Evolutionary conservation across 1,140 invertebrate species (phyloP).

Genomic region (Sminthurides bifidus): DNA sequence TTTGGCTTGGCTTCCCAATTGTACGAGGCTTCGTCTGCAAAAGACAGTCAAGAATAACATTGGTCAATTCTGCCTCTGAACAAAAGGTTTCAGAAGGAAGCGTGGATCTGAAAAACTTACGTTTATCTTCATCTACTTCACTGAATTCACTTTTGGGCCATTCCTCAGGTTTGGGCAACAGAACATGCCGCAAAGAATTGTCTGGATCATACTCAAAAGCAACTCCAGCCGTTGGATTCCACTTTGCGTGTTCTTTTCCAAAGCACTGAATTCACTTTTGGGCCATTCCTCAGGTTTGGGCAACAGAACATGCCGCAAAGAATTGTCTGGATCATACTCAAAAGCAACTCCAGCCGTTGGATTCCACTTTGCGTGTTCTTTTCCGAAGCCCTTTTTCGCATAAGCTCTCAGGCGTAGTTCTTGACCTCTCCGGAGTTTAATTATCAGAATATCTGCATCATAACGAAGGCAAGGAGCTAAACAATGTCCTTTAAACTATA

Average conservation of each 20-base stretch:
- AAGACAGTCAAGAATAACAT: background rate
- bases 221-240: conserved; percentile 97
- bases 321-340: conserved; percentile 99
- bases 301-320: conserved; percentile 86
- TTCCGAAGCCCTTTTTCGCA: conserved; percentile 92
- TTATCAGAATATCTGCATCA: conserved; percentile 75
- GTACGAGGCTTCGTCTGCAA: conserved; percentile 72
- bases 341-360: conserved; percentile 95
- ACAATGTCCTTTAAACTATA: background rate
- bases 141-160: conserved; percentile 98
- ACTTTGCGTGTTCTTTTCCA: conserved; percentile 94
- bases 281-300: conserved; percentile 99
- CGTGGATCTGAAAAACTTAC: background rate
- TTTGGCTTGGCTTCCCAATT: conserved; percentile 89
- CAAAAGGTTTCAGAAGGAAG: background rate
- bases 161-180: conserved; percentile 95
- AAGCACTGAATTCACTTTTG: conserved; percentile 88
- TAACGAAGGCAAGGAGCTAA: background rate
- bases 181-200: conserved; percentile 89
- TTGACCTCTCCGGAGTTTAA: conserved; percentile 94
- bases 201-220: conserved; percentile 99
- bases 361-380: conserved; percentile 99
- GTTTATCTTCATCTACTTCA: conserved; percentile 61
- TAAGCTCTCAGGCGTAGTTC: conserved; percentile 89
- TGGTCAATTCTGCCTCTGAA: background rate